Base-by-base conservation (phyloP, 2,113 vertebrate genomes). In the Python bivittatus region DNA sequence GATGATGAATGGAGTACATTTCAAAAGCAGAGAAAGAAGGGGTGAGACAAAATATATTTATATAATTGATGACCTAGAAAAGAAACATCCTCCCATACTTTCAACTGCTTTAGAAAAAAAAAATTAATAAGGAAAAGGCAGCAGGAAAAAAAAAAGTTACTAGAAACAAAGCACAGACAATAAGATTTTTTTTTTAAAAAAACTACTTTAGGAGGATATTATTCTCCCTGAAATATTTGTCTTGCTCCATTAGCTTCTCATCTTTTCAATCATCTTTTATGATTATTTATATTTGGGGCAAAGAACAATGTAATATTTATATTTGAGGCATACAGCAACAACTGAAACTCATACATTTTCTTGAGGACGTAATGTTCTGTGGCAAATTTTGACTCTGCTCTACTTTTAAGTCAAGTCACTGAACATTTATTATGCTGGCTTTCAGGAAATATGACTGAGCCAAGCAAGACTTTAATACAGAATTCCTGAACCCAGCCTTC, bases 1-100 rank as follows among this genome's bases (percentile, higher is more conserved):
- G 0, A 92, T 97, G 96, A 97, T 96, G 92, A 90, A 97, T 96
- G 5, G 94, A 93, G 91, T 91, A 92, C 92, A 91, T 94, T 93
- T 93, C 92, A 93, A 87, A 95, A 95, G 92, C 91, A 93, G 94
- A 57, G 79, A 53, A 44, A 60, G 42, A 44, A 44, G 20, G 23
- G 25, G 92, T 89, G 86, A 17, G 83, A 92, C 27, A 86, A 79
- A 79, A 79, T 79, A 79, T 79, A 79, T 42, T 79, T 54, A 88
- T 54, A 91, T 57, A 96, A 97, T 86, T 94, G 95, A 96, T 94
- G 88, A 87, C 52, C 88, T 92, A 1, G n/a, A 44, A 91, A 91
- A 91, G 87, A 84, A 93, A 86, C 4, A 38, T 42, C 89, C 23
- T 13, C 7, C 7, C 20, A 8, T 0, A 1, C 4, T 68, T 91